phyloP scores from a whole-genome alignment of 2,113 vertebrate species.

The Crotalus tigris region DNA sequence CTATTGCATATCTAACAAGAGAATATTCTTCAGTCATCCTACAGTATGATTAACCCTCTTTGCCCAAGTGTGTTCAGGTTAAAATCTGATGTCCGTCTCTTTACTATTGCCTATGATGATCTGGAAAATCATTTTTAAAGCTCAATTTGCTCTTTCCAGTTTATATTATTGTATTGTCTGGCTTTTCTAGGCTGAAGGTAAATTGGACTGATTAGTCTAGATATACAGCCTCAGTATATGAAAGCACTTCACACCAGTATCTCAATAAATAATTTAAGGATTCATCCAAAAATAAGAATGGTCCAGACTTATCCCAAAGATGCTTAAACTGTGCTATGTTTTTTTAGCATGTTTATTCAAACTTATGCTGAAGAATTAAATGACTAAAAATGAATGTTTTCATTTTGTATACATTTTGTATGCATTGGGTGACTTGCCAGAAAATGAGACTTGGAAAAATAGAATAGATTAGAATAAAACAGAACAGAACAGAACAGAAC shows the following conservation, averaged over 20 bases:
- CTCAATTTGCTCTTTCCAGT: background rate
- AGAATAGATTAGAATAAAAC: no score
- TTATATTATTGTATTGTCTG: background rate
- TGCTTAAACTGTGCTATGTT: background rate
- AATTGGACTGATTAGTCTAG: background rate
- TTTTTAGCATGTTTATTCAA: background rate
- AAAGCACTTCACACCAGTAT: background rate
- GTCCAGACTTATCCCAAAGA: background rate
- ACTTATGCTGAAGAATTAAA: background rate
- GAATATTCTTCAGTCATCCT: background rate
- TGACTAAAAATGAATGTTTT: background rate
- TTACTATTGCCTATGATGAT: background rate
- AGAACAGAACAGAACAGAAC: no score
- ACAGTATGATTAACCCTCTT: background rate
- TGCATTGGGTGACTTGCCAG: slow-evolving; percentile 5
- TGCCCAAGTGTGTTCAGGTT: background rate
- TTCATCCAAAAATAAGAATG: background rate
- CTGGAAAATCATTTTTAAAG: background rate
- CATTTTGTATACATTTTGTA: slow-evolving; percentile 4
- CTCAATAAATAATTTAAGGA: background rate
- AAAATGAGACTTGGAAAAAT: background rate
- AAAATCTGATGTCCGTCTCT: background rate
- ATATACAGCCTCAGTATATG: background rate
- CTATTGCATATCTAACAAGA: background rate
- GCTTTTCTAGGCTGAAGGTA: background rate